These are phyloP conservation scores for Odobenus rosmarus DNA, from an alignment of 2,113 vertebrate genomes.

Conservation along the genomic window DNA sequence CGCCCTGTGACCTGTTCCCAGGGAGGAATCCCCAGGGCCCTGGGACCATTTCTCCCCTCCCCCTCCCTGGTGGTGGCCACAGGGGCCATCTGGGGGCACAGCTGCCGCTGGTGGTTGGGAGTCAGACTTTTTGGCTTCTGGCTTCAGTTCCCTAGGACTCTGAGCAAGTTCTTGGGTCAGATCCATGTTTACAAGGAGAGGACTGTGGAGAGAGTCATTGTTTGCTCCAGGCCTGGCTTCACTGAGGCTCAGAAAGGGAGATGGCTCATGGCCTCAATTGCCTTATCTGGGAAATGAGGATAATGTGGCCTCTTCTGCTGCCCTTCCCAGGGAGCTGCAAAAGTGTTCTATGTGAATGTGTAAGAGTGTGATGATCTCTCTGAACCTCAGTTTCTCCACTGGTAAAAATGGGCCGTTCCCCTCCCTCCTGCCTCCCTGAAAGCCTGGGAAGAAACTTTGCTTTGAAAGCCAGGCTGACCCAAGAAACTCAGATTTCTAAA, in stretches of 20 bases:
- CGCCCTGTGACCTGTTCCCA: conserved; percentile 8
- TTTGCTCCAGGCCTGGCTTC: neutral
- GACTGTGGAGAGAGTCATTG: neutral
- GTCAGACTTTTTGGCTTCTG: conserved; percentile 2
- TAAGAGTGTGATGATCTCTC: neutral
- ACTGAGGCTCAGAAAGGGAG: neutral
- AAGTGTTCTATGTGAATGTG: neutral
- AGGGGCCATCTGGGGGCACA: neutral
- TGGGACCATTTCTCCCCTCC: neutral
- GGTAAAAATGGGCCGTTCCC: neutral
- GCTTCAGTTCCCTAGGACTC: neutral
- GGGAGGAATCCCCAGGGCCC: neutral
- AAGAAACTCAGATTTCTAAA: neutral
- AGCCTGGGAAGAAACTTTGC: neutral
- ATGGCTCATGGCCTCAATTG: neutral
- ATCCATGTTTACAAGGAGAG: neutral
- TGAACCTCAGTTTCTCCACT: conserved; percentile 16
- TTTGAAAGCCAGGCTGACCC: conserved; percentile 7
- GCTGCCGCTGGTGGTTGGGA: neutral
- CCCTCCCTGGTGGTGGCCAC: neutral
- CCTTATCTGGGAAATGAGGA: conserved; percentile 11
- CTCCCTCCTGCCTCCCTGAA: neutral
- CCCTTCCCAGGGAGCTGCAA: neutral
- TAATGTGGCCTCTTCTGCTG: neutral
- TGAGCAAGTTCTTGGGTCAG: neutral